Conservation (phyloP, 2,888 invertebrate genomes). For the Agrotis ipsilon region DNA sequence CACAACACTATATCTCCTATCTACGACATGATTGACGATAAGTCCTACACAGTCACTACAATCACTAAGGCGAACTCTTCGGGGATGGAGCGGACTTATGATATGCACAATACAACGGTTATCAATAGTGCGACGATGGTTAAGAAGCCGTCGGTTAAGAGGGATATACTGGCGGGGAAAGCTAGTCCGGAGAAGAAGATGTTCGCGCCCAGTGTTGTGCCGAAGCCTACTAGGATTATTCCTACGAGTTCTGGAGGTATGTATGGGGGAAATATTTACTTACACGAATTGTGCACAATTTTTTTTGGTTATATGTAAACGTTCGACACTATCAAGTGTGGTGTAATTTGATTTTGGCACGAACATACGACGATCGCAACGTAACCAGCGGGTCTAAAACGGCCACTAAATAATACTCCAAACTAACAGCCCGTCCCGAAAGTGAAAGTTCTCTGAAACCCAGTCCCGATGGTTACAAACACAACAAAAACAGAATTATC, state of each 20-base stretch:
- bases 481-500: no score
- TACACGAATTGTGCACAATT: neutral
- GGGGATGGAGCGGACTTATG: constrained; percentile 75
- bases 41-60: constrained; percentile 80
- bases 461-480: no score
- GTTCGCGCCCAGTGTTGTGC: constrained; percentile 64
- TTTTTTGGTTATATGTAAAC: neutral
- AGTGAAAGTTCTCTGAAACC: no score
- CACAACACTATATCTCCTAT: constrained; percentile 88
- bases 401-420: no score
- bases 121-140: constrained; percentile 83
- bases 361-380: neutral
- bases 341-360: neutral
- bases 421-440: no score
- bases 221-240: constrained; percentile 68
- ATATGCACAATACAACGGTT: constrained; percentile 77
- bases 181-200: constrained; percentile 79
- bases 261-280: constrained; percentile 3
- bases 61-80: constrained; percentile 63
- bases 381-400: no score
- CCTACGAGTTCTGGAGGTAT: constrained; percentile 74
- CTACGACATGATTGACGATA: constrained; percentile 81
- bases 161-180: constrained; percentile 80
- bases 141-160: constrained; percentile 77
- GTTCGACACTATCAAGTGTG: neutral